Base-by-base conservation (phyloP, 2,797 vertebrate genomes). In the Discoglossus pictus region DNA sequence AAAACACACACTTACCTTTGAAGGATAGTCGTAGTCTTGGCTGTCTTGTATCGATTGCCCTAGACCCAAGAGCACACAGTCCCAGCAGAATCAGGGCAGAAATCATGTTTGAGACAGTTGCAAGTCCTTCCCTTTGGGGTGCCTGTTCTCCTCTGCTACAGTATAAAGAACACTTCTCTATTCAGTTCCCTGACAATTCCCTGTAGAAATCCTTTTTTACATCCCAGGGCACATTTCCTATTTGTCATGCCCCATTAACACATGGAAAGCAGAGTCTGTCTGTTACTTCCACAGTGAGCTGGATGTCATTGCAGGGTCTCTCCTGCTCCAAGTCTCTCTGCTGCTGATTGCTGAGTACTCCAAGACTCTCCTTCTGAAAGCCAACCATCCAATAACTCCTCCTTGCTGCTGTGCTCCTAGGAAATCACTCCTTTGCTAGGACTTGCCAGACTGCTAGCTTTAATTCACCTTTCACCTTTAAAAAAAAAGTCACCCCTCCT, bases 1-100 rank as follows among this genome's bases (percentile, higher is more conserved):
- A 31, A 31, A 31, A 31, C 8, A 16, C 13, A 25, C 27, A 42
- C 85, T 82, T 90, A 94, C 93, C 93, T 92, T 91, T 91, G 80
- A 93, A 82, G 35, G 93, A 89, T 72, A 94, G 87, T 2, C 92
- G 87, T 75, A 95, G 82, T 65, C 93, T 88, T 21, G 93, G 92
- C 44, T 91, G 86, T 73, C 84, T 73, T 78, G 79, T 87, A 38
- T 84, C 80, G 2, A 83, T 80, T 3, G 83, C 69, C 36, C 51
- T 7, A 60, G 53, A 34, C 1, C 25, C 16, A 35, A 20, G 17
- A 21, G 50, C 53, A 68, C 64, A 40, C 75, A 65, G 82, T 48
- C 60, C 51, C 56, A 42, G 42, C 24, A 63, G 18, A 63, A 70
- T 23, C 25, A 58, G 16, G 7, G 24, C 43, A 47, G 13, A n/a